Percentiles rank a stretch among this genome's conserved stretches.
phyloP scores from a whole-genome alignment of 2,888 invertebrate species.

The Pristionchus japonicus region DNA sequence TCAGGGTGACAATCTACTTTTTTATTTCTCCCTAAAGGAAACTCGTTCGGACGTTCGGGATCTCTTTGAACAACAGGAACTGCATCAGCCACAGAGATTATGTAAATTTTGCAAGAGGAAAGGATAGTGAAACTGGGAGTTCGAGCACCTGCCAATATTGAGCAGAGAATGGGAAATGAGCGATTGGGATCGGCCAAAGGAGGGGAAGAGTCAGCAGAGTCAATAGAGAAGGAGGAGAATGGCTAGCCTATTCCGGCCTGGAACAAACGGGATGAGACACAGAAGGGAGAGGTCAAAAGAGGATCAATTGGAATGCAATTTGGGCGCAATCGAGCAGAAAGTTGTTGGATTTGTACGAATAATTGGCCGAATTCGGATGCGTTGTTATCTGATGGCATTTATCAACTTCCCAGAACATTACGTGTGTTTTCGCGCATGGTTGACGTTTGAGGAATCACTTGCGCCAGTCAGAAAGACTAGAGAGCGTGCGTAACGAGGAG shows the following conservation, averaged over 20 bases:
- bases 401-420: not conserved
- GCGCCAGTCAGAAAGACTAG: not conserved
- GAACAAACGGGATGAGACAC: not conserved
- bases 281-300: not conserved
- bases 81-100: not conserved
- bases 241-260: not conserved
- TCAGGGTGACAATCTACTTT: too few species aligned
- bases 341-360: not conserved
- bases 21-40: too few species aligned
- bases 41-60: not conserved
- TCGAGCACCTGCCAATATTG: not conserved
- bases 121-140: not conserved
- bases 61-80: not conserved
- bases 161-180: not conserved
- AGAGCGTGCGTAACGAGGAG: not conserved
- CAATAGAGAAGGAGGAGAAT: too few species aligned
- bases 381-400: not conserved
- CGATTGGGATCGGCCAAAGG: not conserved
- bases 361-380: not conserved
- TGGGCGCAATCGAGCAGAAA: not conserved
- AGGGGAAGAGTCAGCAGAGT: constrained; percentile 1
- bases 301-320: not conserved
- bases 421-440: not conserved
- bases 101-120: not conserved
- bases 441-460: not conserved